phyloP scores from a whole-genome alignment of 2,888 invertebrate species.

The Bombylius discolor region DNA sequence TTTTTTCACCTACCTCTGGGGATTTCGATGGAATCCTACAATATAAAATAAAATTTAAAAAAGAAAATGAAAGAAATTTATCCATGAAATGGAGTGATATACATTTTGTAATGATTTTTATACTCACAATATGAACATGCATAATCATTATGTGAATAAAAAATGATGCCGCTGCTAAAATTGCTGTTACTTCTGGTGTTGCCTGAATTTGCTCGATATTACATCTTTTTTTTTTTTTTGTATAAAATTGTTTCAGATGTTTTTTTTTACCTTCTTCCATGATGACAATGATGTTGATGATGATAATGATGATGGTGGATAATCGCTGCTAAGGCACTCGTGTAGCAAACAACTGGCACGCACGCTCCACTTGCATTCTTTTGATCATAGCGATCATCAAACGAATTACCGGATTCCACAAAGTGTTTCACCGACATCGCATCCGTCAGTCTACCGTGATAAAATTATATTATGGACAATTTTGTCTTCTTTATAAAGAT shows the following conservation, averaged over 20 bases:
- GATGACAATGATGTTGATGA: not conserved
- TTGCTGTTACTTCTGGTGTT: not conserved
- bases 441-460: conserved; percentile 19
- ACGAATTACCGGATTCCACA: conserved; percentile 24
- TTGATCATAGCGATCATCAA: conserved; percentile 23
- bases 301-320: not conserved
- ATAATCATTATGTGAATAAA: not conserved
- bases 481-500: not conserved
- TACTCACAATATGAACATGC: not conserved
- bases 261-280: not conserved
- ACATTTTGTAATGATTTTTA: not conserved
- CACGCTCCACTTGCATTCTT: conserved; percentile 20
- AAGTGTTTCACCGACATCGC: conserved; percentile 24
- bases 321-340: conserved; percentile 6
- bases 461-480: conserved; percentile 18
- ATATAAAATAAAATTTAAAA: no score
- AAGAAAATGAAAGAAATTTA: no score
- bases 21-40: no score
- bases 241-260: no score
- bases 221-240: not conserved
- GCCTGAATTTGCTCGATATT: not conserved
- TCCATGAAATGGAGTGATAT: no score
- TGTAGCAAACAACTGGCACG: conserved; percentile 16
- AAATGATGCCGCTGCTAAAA: not conserved
- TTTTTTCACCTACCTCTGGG: no score